A percentile compares a stretch with the other conserved stretches of the same genome.
phyloP scores from a whole-genome alignment of 1,140 invertebrate genomes.

The Stegodyphus mimosarum region DNA sequence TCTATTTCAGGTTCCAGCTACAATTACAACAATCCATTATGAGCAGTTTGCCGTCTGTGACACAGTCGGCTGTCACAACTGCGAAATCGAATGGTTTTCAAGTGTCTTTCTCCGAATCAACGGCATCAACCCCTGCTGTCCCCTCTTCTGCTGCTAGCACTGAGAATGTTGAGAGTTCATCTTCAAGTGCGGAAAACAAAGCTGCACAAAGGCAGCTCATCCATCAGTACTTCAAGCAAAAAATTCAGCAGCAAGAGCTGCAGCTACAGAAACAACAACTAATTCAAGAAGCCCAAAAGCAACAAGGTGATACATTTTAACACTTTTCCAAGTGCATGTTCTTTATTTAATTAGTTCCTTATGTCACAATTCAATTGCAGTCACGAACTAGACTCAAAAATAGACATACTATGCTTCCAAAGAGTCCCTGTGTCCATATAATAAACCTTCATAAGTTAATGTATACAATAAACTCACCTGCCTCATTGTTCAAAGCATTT shows the following conservation, averaged over 20 bases:
- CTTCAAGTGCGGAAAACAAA: constrained; percentile 63
- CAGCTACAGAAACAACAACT: constrained; percentile 59
- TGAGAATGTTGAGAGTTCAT: not conserved
- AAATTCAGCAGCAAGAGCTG: constrained; percentile 74
- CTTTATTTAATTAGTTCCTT: too few relatives aligned
- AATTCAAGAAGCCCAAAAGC: not conserved
- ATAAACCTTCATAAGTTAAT: too few relatives aligned
- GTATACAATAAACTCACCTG: too few relatives aligned
- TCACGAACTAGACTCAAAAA: too few relatives aligned
- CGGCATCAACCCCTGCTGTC: not conserved
- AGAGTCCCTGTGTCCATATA: too few relatives aligned
- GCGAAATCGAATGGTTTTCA: not conserved
- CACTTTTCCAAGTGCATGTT: too few relatives aligned
- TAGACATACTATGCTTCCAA: too few relatives aligned
- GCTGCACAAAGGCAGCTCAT: constrained; percentile 72
- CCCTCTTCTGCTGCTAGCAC: not conserved
- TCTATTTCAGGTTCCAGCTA: constrained; percentile 60
- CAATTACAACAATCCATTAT: constrained; percentile 62
- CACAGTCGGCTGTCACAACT: not conserved
- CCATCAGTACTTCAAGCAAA: constrained; percentile 78
- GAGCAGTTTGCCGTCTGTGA: not conserved
- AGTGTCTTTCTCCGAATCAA: constrained; percentile 2
- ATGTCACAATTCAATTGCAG: too few relatives aligned
- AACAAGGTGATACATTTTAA: not conserved
- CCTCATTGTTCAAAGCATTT: too few relatives aligned